phyloP scores from a whole-genome alignment of 1,140 invertebrate species.

The Rhynchophorus ferrugineus region DNA sequence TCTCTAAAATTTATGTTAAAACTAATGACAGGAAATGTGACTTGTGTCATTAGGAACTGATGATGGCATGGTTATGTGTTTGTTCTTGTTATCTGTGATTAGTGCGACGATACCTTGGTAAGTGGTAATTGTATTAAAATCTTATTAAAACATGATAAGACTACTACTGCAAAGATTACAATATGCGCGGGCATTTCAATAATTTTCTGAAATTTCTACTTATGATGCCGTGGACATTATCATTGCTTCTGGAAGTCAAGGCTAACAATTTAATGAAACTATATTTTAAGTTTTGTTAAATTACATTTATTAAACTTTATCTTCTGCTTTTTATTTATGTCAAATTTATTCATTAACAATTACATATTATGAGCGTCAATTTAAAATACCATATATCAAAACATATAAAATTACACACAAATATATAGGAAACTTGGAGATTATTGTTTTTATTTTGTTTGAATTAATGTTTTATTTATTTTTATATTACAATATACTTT shows the following conservation, averaged over 20 bases:
- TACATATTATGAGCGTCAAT: too few relatives aligned
- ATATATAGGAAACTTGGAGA: too few relatives aligned
- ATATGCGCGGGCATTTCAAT: conserved; percentile 10
- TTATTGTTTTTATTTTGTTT: too few relatives aligned
- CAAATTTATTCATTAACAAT: too few relatives aligned
- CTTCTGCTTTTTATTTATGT: too few relatives aligned
- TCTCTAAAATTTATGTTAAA: neutral
- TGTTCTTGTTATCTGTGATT: conserved; percentile 26
- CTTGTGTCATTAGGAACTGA: conserved; percentile 21
- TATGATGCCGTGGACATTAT: conserved; percentile 14
- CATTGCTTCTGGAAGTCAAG: conserved; percentile 23
- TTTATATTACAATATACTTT: too few relatives aligned
- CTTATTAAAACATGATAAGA: conserved; percentile 11
- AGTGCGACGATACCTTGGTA: conserved; percentile 27
- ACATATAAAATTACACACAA: too few relatives aligned
- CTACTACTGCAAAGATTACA: neutral
- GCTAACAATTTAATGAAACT: conserved; percentile 16
- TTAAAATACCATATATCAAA: too few relatives aligned
- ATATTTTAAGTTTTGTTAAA: conserved; percentile 1
- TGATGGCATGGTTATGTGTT: conserved; percentile 29
- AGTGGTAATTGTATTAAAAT: conserved; percentile 18
- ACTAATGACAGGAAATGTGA: conserved; percentile 8
- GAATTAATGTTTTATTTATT: too few relatives aligned
- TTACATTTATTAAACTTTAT: neutral
- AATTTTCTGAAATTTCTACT: neutral